These are phyloP conservation scores for Palythoa caribaeorum DNA, from an alignment of 92 coral and sea anemone species.

Conservation along the genomic window DNA sequence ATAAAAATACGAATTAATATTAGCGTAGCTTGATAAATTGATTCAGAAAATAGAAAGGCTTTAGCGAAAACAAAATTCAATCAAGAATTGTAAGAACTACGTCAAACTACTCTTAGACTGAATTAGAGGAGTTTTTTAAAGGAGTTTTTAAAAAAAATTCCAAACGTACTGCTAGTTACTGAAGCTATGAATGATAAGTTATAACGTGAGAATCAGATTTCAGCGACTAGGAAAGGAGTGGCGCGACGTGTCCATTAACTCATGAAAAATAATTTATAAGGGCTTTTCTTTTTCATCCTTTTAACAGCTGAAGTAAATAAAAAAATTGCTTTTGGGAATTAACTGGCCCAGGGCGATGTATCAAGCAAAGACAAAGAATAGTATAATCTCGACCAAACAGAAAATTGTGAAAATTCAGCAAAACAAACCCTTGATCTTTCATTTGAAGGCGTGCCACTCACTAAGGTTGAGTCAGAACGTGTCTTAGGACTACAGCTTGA, in stretches of 20 bases:
- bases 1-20: too few species aligned
- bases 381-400: too few species aligned
- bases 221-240: neutral
- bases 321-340: neutral
- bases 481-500: slow-evolving; percentile 39
- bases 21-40: too few species aligned
- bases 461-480: slow-evolving; percentile 54
- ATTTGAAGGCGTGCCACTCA: slow-evolving; percentile 46
- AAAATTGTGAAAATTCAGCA: slow-evolving; percentile 55
- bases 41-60: neutral
- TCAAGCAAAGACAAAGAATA: too few species aligned
- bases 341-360: neutral
- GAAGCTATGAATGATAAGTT: neutral
- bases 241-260: neutral
- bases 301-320: neutral
- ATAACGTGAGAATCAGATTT: neutral
- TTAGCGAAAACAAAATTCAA: neutral
- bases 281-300: neutral
- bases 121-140: neutral
- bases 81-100: neutral
- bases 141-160: neutral
- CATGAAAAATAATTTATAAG: neutral
- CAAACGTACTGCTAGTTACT: neutral
- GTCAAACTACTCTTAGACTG: neutral
- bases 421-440: slow-evolving; percentile 60